Conservation (phyloP, 2,888 invertebrate genomes). For the Orthonychiurus folsomi region DNA sequence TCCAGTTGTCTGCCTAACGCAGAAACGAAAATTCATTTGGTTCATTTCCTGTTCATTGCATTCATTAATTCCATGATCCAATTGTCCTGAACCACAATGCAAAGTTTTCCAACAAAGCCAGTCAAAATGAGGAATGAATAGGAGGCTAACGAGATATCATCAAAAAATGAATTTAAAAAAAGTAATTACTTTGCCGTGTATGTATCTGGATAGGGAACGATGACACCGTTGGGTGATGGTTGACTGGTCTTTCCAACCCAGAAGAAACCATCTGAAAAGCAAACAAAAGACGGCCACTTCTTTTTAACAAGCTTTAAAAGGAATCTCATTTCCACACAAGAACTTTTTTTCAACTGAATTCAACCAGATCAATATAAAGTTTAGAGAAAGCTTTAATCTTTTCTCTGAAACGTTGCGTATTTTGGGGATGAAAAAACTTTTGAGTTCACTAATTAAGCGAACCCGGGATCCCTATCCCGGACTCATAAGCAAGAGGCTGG, state of each 20-base stretch:
- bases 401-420: neutral
- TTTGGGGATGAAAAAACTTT: neutral
- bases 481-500: no score
- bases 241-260: slow-evolving; percentile 76
- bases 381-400: neutral
- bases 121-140: neutral
- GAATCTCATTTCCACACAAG: neutral
- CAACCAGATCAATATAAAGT: no score
- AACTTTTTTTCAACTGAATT: no score
- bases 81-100: no score
- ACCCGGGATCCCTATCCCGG: no score
- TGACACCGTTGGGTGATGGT: slow-evolving; percentile 71
- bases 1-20: no score
- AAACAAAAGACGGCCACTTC: neutral
- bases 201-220: slow-evolving; percentile 79
- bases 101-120: no score
- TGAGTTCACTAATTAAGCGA: no score
- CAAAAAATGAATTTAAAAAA: neutral
- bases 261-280: slow-evolving; percentile 62
- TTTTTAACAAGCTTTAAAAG: neutral
- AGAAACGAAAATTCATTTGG: no score
- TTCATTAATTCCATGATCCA: no score
- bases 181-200: slow-evolving; percentile 61
- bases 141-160: no score
- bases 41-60: no score